phyloP scores from a whole-genome alignment of 2,888 invertebrate species.

The Ctenicera cuprea region DNA sequence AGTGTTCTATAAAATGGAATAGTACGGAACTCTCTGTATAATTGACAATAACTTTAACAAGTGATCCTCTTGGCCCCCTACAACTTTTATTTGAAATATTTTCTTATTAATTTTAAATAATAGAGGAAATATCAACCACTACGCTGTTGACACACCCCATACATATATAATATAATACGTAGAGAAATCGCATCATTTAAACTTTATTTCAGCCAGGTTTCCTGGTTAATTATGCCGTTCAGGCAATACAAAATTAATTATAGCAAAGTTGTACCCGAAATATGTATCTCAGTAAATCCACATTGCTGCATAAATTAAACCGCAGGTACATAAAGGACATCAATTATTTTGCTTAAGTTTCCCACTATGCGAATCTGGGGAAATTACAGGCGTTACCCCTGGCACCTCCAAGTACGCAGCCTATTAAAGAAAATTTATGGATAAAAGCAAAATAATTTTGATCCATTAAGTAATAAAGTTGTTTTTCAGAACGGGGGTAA shows the following conservation, averaged over 20 bases:
- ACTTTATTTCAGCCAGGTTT: too few relatives aligned
- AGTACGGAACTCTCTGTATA: too few relatives aligned
- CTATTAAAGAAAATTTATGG: conserved; percentile 26
- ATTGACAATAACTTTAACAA: too few relatives aligned
- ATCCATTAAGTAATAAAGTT: conserved; percentile 10
- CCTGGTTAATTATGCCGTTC: too few relatives aligned
- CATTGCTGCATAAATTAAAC: conserved; percentile 29
- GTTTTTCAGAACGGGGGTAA: not conserved
- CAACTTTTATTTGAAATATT: too few relatives aligned
- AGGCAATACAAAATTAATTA: too few relatives aligned
- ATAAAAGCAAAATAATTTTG: conserved; percentile 17
- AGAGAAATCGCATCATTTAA: conserved; percentile 1
- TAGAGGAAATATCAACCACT: too few relatives aligned
- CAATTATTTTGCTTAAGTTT: conserved; percentile 31
- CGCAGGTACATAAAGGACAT: conserved; percentile 19
- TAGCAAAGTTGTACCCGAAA: not conserved
- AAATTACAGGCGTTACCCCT: conserved; percentile 26
- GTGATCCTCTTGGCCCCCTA: too few relatives aligned
- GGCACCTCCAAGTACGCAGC: conserved; percentile 22
- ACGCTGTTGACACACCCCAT: too few relatives aligned
- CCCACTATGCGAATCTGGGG: conserved; percentile 27
- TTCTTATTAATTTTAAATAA: too few relatives aligned
- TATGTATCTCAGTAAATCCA: conserved; percentile 5
- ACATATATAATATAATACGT: too few relatives aligned
- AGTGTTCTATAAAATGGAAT: too few relatives aligned